These are phyloP conservation scores for Vesta saturnalis DNA, from an alignment of 2,888 invertebrate species.

Conservation along the genomic window DNA sequence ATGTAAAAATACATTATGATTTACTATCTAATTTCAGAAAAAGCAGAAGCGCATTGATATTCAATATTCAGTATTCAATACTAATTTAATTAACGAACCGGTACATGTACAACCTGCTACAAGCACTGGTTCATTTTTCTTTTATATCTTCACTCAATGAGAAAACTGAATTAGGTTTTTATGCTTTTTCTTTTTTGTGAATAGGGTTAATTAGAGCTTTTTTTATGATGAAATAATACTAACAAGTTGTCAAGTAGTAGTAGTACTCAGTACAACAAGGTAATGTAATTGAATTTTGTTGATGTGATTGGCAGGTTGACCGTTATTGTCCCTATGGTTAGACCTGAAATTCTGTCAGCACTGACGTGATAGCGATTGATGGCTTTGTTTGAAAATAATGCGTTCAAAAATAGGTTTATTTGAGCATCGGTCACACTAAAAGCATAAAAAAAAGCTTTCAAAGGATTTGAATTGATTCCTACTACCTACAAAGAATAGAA, in stretches of 20 bases:
- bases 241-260: conserved; percentile 36
- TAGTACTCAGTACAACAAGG: conserved; percentile 28
- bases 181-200: not conserved
- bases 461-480: conserved; percentile 13
- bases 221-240: conserved; percentile 17
- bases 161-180: not conserved
- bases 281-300: conserved; percentile 32
- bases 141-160: not conserved
- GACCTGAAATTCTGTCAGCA: conserved; percentile 27
- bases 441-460: conserved; percentile 18
- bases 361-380: conserved; percentile 33
- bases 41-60: too few species aligned
- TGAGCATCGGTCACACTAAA: conserved; percentile 19
- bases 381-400: conserved; percentile 33
- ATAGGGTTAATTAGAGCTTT: not conserved
- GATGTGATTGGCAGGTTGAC: conserved; percentile 36
- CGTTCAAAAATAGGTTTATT: conserved; percentile 17
- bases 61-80: too few species aligned
- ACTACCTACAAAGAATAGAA: conserved; percentile 7
- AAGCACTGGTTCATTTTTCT: not conserved
- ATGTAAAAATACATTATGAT: too few species aligned
- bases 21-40: not conserved
- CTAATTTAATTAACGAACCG: not conserved
- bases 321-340: conserved; percentile 28
- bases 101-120: not conserved